Evolutionary conservation across 37 sponge, comb jelly and placozoan species (phyloP), one percentile per base, ranked within the genome.

Genomic region (Chondrilla cf. caribensis): DNA sequence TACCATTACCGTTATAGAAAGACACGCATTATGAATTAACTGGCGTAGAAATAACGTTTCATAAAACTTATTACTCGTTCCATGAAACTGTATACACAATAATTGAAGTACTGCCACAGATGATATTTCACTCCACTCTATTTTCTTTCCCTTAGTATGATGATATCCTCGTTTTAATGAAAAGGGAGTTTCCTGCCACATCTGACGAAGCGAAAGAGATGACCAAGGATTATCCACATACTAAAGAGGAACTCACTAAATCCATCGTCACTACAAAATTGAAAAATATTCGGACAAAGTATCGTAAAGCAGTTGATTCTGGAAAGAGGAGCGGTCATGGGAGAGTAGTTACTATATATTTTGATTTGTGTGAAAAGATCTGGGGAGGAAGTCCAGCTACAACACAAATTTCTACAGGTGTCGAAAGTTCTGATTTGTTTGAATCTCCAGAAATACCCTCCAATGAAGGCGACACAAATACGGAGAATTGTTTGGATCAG

Each of bases 161-260:
- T 31, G 81, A 58, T 6, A 81, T n/a, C n/a, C n/a, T n/a, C n/a
- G n/a, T n/a, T n/a, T n/a, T n/a, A n/a, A n/a, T n/a, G n/a, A n/a
- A n/a, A n/a, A n/a, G n/a, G n/a, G n/a, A n/a, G n/a, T n/a, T n/a
- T n/a, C n/a, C n/a, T n/a, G n/a, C n/a, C n/a, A n/a, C 38, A 18
- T 1, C 33, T 9, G 62, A 59, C n/a, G 62, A 42, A 35, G 65
- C 62, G 0, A 38, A 7, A 60, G 39, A 60, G 19, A 47, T 78
- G 58, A 21, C 21, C 36, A 81, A 81, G 33, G 81, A 60, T 38
- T 81, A 39, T 25, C 62, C 62, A 35, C 81, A 81, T 39, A 81
- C 7, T 2, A 81, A 62, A 26, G 24, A 21, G 22, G 62, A 81
- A 36, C 38, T 81, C 25, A 81, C 43, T 0, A 81, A 81, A n/a